phyloP scores from a whole-genome alignment of 2,797 vertebrate genomes.

The Hypotaenidia philippensis region DNA sequence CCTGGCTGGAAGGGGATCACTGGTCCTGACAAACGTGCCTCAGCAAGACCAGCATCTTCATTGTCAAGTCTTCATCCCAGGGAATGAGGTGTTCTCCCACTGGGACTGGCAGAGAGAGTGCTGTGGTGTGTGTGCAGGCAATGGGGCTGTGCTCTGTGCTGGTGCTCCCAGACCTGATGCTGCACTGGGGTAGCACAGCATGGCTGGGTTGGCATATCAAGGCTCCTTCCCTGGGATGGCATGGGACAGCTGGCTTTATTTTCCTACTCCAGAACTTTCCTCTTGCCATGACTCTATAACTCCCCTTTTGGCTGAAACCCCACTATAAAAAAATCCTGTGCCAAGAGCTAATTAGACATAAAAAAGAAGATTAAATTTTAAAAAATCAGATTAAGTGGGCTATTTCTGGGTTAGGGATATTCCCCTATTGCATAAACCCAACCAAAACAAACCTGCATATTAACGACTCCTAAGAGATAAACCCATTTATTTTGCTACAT shows the following conservation, averaged over 20 bases:
- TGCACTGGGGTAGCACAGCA: rapidly evolving
- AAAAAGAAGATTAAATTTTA: neutral
- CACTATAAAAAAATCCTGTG: neutral
- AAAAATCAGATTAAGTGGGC: neutral
- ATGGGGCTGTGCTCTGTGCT: rapidly evolving
- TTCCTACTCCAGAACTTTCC: rapidly evolving
- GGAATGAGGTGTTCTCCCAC: rapidly evolving
- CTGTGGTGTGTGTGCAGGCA: rapidly evolving
- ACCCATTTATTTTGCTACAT: neutral
- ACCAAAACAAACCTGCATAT: neutral
- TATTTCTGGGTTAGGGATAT: neutral
- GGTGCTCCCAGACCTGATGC: rapidly evolving
- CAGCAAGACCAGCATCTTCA: rapidly evolving
- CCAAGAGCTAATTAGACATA: neutral
- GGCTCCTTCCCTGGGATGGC: too few species aligned
- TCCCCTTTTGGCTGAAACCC: neutral
- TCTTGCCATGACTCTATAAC: neutral
- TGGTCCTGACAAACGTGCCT: rapidly evolving
- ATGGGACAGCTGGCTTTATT: rapidly evolving
- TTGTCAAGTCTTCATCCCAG: rapidly evolving
- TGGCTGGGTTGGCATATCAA: too few species aligned
- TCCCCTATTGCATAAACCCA: neutral
- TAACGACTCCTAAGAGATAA: neutral
- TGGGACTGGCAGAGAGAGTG: neutral
- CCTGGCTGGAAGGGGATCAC: rapidly evolving